Evolutionary conservation across 2,888 invertebrate species (phyloP).

Genomic region (Sinopyrophorus schimmeli): DNA sequence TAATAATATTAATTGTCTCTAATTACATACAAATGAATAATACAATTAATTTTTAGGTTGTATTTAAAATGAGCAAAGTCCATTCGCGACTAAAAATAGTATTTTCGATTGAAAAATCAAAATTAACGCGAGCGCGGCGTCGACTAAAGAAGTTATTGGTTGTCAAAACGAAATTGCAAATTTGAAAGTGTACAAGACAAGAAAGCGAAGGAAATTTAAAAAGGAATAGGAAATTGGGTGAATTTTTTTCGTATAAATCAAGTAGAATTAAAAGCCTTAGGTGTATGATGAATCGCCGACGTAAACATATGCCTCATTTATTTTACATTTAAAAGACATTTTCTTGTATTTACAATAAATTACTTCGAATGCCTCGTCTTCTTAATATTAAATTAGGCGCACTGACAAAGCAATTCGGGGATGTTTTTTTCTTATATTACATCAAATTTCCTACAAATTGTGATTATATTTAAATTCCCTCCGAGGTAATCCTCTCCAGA

Average conservation of each 20-base stretch:
- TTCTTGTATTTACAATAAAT: slow-evolving; percentile 20
- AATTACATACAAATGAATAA: too few species aligned
- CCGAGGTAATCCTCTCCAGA: slow-evolving; percentile 34
- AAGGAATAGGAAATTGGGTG: slow-evolving; percentile 33
- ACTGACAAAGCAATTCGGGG: background rate
- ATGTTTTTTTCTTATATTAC: slow-evolving; percentile 5
- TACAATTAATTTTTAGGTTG: too few species aligned
- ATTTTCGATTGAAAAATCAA: too few species aligned
- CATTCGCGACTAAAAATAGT: too few species aligned
- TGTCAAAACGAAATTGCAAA: slow-evolving; percentile 20
- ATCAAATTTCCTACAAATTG: slow-evolving; percentile 3
- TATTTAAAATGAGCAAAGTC: too few species aligned
- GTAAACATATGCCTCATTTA: slow-evolving; percentile 28
- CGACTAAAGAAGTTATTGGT: slow-evolving; percentile 18
- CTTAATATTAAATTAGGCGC: slow-evolving; percentile 6
- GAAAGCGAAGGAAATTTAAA: slow-evolving; percentile 25
- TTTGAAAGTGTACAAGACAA: slow-evolving; percentile 19
- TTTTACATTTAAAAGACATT: slow-evolving; percentile 25
- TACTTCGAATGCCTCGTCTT: slow-evolving; percentile 1
- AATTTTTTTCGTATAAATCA: slow-evolving; percentile 33
- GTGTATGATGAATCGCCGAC: slow-evolving; percentile 34
- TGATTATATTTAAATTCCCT: slow-evolving; percentile 9
- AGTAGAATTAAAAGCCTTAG: slow-evolving; percentile 33
- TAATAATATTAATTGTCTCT: too few species aligned
- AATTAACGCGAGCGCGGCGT: too few species aligned